phyloP scores from a whole-genome alignment of 2,797 vertebrate genomes.

The Coregonus suidteri region DNA sequence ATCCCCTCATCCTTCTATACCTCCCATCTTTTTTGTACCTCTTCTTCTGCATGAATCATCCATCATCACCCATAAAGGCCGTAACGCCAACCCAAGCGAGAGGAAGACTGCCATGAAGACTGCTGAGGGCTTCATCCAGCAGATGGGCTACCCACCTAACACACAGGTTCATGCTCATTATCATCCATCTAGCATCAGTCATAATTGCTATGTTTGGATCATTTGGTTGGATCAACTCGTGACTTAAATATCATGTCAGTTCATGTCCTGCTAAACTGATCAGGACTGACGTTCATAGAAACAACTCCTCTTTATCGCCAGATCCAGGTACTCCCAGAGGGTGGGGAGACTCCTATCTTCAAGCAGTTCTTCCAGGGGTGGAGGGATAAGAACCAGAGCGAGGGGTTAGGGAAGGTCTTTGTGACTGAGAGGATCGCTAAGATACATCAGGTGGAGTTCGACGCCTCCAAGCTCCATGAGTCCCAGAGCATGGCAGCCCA shows the following conservation, averaged over 20 bases:
- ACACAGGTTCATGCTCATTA: constrained; percentile 76
- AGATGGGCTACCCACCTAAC: constrained; percentile 87
- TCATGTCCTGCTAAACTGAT: too few species aligned
- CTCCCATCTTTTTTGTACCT: not conserved
- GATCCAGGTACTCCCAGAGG: constrained; percentile 92
- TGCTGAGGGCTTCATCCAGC: constrained; percentile 85
- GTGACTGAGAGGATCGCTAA: constrained; percentile 86
- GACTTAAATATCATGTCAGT: not conserved
- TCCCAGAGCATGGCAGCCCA: constrained; percentile 88
- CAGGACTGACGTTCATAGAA: not conserved
- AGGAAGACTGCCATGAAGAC: constrained; percentile 91
- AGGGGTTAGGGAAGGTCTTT: constrained; percentile 85
- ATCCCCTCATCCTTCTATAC: not conserved
- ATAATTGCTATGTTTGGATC: not conserved
- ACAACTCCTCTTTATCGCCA: constrained; percentile 45
- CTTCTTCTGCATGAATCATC: not conserved
- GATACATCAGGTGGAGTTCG: constrained; percentile 84
- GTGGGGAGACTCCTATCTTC: constrained; percentile 89
- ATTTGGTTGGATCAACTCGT: not conserved
- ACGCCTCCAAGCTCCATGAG: constrained; percentile 84
- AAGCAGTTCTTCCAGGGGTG: constrained; percentile 90
- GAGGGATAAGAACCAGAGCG: constrained; percentile 85
- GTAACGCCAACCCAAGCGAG: constrained; percentile 84
- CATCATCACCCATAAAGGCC: constrained; percentile 68
- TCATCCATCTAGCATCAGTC: not conserved